Evolutionary conservation across 2,888 invertebrate species (phyloP).

Genomic region (Eupithecia pulchellata): DNA sequence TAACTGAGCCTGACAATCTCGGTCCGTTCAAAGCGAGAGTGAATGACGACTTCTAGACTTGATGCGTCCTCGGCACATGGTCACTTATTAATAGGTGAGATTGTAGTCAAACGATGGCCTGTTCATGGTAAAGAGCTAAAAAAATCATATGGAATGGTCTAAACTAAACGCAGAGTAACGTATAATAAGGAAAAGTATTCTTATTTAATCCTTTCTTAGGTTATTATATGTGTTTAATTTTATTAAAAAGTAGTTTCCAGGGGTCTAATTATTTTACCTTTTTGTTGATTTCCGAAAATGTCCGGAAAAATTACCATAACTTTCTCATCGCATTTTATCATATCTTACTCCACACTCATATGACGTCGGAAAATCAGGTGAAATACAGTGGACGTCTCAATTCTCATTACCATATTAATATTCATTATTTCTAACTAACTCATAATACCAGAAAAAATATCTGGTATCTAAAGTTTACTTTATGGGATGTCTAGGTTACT

Average conservation of each 20-base stretch:
- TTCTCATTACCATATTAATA: conserved; percentile 73
- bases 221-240: neutral
- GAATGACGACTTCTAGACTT: no score
- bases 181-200: neutral
- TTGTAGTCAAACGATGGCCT: neutral
- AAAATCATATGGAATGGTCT: no score
- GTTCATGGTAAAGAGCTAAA: no score
- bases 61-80: neutral
- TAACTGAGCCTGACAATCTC: neutral
- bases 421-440: conserved; percentile 72
- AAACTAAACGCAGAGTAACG: no score
- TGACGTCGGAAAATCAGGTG: conserved; percentile 51
- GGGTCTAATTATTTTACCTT: conserved; percentile 16
- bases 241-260: conserved; percentile 13
- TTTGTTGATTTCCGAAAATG: conserved; percentile 28
- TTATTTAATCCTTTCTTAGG: neutral
- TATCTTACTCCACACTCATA: conserved; percentile 28
- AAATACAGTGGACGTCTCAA: conserved; percentile 51
- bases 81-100: neutral
- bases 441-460: neutral
- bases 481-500: no score
- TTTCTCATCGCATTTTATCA: conserved; percentile 38
- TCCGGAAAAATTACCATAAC: conserved; percentile 39
- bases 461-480: no score
- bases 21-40: neutral